Base-by-base conservation (phyloP, 2,113 vertebrate genomes). In the Gymnocephalus cernua region DNA sequence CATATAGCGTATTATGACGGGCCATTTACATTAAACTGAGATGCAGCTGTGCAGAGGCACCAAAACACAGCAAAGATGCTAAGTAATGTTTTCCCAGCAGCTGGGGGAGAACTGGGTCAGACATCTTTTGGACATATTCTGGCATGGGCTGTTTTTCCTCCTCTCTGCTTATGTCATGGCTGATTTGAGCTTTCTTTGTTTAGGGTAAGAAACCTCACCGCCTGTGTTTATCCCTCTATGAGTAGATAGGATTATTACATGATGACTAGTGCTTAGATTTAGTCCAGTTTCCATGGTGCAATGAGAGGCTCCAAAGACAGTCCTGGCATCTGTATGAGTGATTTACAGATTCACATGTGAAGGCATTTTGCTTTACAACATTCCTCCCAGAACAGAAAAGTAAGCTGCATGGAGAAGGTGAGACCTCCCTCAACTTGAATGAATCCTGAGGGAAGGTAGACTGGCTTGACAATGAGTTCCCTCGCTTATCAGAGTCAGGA, bases 71-170 rank as follows among this genome's bases (percentile, higher is more conserved):
- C 35, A 58, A 9, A 59, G 21, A 77, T 69, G 77, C 25, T 25
- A 27, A 63, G 70, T 25, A 0, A 27, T 50, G 35, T 65, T 68
- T 70, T 74, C 27, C 21, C 47, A 74, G 54, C 64, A 87, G 74
- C 79, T 78, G 67, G 44, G 2, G 54, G 41, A 32, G 65, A 84
- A 78, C 25, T 84, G 69, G 82, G 78, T 87, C 74, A 85, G 64
- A 50, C 85, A 79, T 90, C 38, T 38, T 74, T 54, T 69, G 18
- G 72, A 70, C 19, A 67, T 23, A 68, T 68, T 83, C 5, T 29
- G 75, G 41, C 74, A 79, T 44, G 77, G 72, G 74, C 32, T 74
- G 64, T 65, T 71, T 85, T 54, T 65, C 27, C 16, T 66, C 13
- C 19, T 70, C 19, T 76, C 27, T 72, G 69, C 66, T 76, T 48